Base-by-base conservation (phyloP, 1,140 invertebrate genomes). In the Hylaeus anthracinus region DNA sequence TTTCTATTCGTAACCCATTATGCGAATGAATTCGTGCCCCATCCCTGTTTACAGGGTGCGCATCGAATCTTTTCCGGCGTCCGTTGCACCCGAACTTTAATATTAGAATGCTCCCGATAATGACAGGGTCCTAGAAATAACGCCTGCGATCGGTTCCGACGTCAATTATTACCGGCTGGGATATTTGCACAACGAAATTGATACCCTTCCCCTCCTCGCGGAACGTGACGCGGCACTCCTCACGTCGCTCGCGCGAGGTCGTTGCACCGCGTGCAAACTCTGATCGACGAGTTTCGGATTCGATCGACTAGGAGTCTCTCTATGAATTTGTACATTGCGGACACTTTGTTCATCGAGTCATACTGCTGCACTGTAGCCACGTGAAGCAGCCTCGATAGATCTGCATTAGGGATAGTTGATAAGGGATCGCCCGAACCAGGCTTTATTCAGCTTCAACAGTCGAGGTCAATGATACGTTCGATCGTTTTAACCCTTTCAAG, bases 51-150 rank as follows among this genome's bases (percentile, higher is more conserved):
- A 26, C 26, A 48, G 45, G 45, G 15, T 74, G 81, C 45, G 74
- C 70, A 65, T 84, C 39, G 55, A 71, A 56, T 48, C 76, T 48
- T 74, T 69, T 69, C 81, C 26, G 26, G 75, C 81, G 83, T 76
- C 43, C 82, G 60, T 80, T 85, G 77, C 82, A 72, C 76, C 79
- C 82, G 48, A 72, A 84, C 84, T 85, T 81, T 84, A 84, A 75
- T 85, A 81, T 81, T 81, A 84, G 77, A 85, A 85, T 80, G 39
- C 55, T 67, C 45, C 61, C 60, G 82, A 84, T 84, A 80, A 77
- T 55, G 77, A 84, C 61, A 81, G 76, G 55, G 66, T 26, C 70
- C 55, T 79, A 61, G 67, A 85, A 75, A 69, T 72, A 81, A 81
- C 58, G 58, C 15, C 15, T 12, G 5, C 56, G 69, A 75, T 73